Percentiles rank a stretch among this genome's conserved stretches.
These are phyloP conservation scores for Tenthredo distinguenda DNA, from an alignment of 2,888 invertebrate genomes.

Conservation along the genomic window DNA sequence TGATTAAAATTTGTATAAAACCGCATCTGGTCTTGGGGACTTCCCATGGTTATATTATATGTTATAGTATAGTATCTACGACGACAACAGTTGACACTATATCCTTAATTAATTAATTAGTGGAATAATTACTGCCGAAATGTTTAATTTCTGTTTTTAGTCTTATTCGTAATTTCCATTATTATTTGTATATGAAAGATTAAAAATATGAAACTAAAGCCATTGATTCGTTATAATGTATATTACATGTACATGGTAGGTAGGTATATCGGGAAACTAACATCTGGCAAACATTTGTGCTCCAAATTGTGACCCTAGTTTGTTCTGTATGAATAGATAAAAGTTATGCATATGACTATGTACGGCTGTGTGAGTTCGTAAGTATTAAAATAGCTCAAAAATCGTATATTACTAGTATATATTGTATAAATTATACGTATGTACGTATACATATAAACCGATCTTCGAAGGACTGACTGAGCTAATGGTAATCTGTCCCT, in stretches of 20 bases:
- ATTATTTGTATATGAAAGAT: neutral
- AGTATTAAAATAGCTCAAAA: neutral
- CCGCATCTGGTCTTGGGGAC: neutral
- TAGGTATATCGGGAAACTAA: neutral
- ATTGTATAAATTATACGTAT: neutral
- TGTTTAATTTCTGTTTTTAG: neutral
- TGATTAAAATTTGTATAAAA: neutral
- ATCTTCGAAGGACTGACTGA: neutral
- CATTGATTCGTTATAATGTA: neutral
- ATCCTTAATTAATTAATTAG: neutral
- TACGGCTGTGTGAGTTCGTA: neutral
- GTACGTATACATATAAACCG: neutral
- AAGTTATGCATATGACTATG: neutral
- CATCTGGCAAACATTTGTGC: slow-evolving; percentile 37
- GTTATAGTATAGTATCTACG: neutral
- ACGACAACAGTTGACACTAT: neutral
- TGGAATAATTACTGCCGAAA: neutral
- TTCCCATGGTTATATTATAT: neutral
- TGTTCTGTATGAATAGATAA: neutral
- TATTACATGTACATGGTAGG: neutral
- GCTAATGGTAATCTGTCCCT: neutral
- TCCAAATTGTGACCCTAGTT: neutral
- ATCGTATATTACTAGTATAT: neutral
- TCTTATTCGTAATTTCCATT: neutral
- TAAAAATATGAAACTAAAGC: neutral